Evolutionary conservation across 2,113 vertebrate species (phyloP).

Genomic region (Melospiza georgiana): DNA sequence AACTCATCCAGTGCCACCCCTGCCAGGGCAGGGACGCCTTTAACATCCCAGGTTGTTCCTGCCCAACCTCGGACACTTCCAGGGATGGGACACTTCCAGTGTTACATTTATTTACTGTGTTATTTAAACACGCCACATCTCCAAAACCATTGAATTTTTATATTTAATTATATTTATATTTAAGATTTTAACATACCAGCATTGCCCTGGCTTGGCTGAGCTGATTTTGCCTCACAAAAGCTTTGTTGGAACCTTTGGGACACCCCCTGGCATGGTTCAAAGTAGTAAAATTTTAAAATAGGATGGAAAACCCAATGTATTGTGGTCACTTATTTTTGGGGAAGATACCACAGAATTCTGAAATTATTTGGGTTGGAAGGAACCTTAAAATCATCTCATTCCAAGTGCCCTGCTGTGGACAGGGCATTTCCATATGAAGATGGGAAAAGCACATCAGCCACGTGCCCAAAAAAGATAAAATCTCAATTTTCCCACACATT

Average conservation of each 20-base stretch:
- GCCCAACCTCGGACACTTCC: accelerated
- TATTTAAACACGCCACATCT: neutral
- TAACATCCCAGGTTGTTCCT: accelerated
- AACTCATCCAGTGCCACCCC: neutral
- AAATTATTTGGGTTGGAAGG: neutral
- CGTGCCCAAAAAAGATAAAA: neutral
- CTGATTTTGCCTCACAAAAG: neutral
- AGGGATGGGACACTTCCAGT: neutral
- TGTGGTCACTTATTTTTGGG: neutral
- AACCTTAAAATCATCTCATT: neutral
- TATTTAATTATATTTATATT: neutral
- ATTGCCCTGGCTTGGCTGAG: accelerated
- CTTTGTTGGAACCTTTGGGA: neutral
- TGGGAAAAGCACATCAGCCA: neutral
- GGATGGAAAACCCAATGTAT: accelerated
- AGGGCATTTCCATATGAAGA: neutral
- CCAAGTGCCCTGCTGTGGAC: neutral
- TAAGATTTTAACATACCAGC: accelerated
- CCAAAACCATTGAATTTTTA: accelerated
- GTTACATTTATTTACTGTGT: accelerated
- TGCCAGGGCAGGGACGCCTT: neutral
- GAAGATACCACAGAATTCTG: accelerated
- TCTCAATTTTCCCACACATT: accelerated
- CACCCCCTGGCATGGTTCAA: accelerated
- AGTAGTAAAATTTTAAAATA: neutral